These are phyloP conservation scores for Phengaris alcon DNA, from an alignment of 2,888 invertebrate species.

Conservation along the genomic window DNA sequence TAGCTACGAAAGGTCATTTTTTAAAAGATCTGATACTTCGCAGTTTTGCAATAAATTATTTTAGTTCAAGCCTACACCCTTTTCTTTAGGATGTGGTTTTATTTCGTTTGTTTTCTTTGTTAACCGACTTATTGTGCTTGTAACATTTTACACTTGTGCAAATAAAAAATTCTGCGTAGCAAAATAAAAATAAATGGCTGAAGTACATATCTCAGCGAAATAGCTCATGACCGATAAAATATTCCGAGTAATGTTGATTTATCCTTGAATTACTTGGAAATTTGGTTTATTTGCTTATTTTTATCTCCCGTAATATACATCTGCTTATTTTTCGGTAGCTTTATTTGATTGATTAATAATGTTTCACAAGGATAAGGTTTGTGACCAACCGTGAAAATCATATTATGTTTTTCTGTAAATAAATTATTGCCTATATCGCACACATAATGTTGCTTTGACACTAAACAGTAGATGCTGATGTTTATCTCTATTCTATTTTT, in stretches of 20 bases:
- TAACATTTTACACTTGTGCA: slow-evolving; percentile 5
- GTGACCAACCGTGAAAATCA: too few relatives aligned
- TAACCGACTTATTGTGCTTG: background rate
- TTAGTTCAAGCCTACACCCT: background rate
- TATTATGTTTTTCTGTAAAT: too few relatives aligned
- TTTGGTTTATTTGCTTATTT: background rate
- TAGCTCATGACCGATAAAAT: slow-evolving; percentile 6
- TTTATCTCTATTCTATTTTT: slow-evolving; percentile 20
- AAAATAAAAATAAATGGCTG: slow-evolving; percentile 1
- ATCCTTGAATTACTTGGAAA: background rate
- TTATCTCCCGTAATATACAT: background rate
- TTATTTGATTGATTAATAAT: background rate
- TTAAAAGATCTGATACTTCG: too few relatives aligned
- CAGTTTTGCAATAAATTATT: too few relatives aligned
- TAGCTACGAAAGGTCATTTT: too few relatives aligned
- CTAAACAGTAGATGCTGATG: background rate
- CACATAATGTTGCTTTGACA: background rate
- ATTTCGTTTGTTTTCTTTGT: background rate
- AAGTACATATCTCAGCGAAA: background rate
- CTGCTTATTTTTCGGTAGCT: background rate
- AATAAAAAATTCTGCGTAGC: background rate
- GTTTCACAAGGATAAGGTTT: too few relatives aligned
- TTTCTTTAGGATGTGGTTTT: background rate
- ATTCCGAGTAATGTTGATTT: background rate
- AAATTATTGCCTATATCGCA: background rate